Percentiles rank a stretch among this genome's conserved stretches.
Conservation (phyloP, 2,888 invertebrate species). For the Drosophila neonasuta region DNA sequence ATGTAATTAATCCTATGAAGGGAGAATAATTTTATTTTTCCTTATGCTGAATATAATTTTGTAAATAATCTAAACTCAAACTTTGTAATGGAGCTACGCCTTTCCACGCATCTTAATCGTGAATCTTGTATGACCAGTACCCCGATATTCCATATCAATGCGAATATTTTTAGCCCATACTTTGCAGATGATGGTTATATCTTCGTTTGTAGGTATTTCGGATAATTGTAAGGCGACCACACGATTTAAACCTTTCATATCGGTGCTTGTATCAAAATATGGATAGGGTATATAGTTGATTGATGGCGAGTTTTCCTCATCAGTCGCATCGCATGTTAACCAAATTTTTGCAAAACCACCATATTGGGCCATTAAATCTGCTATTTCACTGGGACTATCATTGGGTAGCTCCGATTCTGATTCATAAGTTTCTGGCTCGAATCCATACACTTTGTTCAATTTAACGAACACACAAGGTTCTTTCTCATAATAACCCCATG, state of each 20-base stretch:
- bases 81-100: background rate
- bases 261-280: constrained; percentile 35
- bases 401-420: constrained; percentile 27
- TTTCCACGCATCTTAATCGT: constrained; percentile 20
- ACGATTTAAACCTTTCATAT: constrained; percentile 34
- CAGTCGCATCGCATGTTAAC: constrained; percentile 40
- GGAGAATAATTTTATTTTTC: background rate
- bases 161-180: constrained; percentile 62
- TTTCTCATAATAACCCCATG: constrained; percentile 50
- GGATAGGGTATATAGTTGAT: constrained; percentile 54
- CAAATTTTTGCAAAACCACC: constrained; percentile 48
- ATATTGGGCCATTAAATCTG: constrained; percentile 4
- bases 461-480: constrained; percentile 56
- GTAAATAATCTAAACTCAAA: background rate
- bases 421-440: constrained; percentile 48
- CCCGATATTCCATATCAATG: constrained; percentile 25
- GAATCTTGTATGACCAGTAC: constrained; percentile 49
- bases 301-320: background rate
- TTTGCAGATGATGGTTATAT: constrained; percentile 34
- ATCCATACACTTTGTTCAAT: constrained; percentile 53
- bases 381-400: constrained; percentile 1
- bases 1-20: no score
- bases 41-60: constrained; percentile 10
- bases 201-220: constrained; percentile 29
- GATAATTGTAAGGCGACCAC: constrained; percentile 52